Percentiles rank a stretch among this genome's conserved stretches.
phyloP scores from a whole-genome alignment of 2,113 vertebrate species.

The Eulacestoma nigropectus region DNA sequence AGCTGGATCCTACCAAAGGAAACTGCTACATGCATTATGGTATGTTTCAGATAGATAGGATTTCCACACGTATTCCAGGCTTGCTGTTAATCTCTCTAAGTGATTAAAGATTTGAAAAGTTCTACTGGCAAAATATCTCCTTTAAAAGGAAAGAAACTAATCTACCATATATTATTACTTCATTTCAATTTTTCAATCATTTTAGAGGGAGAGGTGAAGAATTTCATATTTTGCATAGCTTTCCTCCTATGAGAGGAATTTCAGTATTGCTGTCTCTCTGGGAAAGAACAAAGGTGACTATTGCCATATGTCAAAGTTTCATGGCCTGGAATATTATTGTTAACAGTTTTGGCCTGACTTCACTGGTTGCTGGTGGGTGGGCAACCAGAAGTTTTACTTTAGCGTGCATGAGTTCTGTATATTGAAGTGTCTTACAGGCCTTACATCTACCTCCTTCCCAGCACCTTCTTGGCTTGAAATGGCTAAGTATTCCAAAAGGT shows the following conservation, averaged over 20 bases:
- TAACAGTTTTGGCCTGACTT: background rate
- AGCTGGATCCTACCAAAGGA: conserved; percentile 94
- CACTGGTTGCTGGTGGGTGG: background rate
- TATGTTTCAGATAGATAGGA: conserved; percentile 66
- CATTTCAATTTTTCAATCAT: conserved; percentile 3
- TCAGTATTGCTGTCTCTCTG: background rate
- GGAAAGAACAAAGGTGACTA: background rate
- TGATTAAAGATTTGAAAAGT: conserved; percentile 17
- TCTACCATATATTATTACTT: background rate
- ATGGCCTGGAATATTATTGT: background rate
- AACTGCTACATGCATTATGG: conserved; percentile 99
- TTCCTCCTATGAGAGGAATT: background rate
- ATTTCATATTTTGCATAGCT: background rate
- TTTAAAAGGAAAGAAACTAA: background rate
- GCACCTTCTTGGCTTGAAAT: background rate
- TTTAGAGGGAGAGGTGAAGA: background rate
- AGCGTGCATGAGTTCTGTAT: background rate
- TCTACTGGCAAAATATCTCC: background rate
- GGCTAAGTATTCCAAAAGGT: background rate
- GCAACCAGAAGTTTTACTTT: background rate
- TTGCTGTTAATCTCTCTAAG: background rate
- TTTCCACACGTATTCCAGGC: background rate
- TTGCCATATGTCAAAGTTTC: background rate
- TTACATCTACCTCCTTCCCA: background rate
- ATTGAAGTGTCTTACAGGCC: background rate